Base-by-base conservation (phyloP, 2,888 invertebrate genomes). In the Leptinotarsa tumamoca region DNA sequence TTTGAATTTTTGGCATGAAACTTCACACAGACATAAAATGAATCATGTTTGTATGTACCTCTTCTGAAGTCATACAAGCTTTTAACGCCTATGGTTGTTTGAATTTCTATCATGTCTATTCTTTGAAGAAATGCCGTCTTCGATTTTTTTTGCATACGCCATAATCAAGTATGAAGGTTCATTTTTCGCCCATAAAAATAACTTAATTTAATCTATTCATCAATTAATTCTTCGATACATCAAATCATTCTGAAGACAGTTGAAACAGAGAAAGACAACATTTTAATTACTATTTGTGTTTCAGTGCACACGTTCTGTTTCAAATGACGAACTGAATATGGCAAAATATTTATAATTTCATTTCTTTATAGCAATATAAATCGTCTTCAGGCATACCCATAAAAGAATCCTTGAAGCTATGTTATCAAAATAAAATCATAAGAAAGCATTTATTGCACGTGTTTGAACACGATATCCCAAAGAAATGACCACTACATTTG, bases 401-500 rank as follows among this genome's bases (percentile, higher is more conserved):
- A 76, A 76, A 76, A 71, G 76, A 73, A 73, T 68, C 76, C 71
- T 72, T 51, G 74, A 68, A 74, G 70, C 78, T 74, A 74, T 67
- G 75, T 76, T 76, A 68, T 56, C 72, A 74, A 80, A 80, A 80
- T 80, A 81, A 80, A 80, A 81, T 75, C 71, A 73, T 71, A 79
- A 78, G 78, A 79, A 79, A 77, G 72, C 75, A 72, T 79, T 80
- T 77, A 78, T 78, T 78, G 74, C 75, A 75, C 69, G 74, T 74
- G 75, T 74, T 78, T 78, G 80, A 85, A 85, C 84, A 83, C 83
- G 85, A 85, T 84, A 84, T 82, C 80, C 78, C 79, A 79, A 75
- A 81, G 81, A 82, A 83, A 80, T 82, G 80, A 81, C 80, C 82
- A 79, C 80, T 79, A 82, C 84, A 84, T 84, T 83, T 85, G 85